Evolutionary conservation across 2,113 vertebrate genomes (phyloP), one percentile per base, ranked within the genome.

Genomic region (Eleginops maclovinus): DNA sequence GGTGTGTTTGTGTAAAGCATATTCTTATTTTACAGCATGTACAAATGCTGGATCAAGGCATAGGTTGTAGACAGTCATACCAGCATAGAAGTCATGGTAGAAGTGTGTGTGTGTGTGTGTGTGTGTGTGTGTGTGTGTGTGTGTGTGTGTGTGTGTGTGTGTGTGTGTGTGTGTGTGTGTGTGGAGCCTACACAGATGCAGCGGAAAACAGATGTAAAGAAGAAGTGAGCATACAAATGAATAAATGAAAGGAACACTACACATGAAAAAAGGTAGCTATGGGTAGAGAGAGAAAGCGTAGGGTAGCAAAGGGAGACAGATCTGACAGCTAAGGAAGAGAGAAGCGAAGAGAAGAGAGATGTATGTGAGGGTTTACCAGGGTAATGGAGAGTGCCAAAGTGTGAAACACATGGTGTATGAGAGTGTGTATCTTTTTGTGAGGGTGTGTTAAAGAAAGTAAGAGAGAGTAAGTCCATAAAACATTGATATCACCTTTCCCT

Each of bases 291-390:
- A 59, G 36, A 66, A 77, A 46, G 62, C 11, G 17, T 6, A 9
- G 19, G 31, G 44, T 68, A 63, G n/a, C 16, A 40, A 72, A 63
- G n/a, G 47, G 40, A 74, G 72, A 77, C n/a, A 40, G 2, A 50
- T 72, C 66, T 84, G 83, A 58, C 70, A 86, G 75, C 58, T 82
- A 53, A 22, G 43, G 46, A 46, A 31, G 69, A 54, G 53, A 47
- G 53, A 47, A 36, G 43, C 15, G 26, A 49, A 61, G 64, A 76
- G 65, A 68, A 77, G 51, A 82, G 44, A 68, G 64, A 67, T 31
- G 75, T 58, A 54, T 67, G 74, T 68, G 72, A 62, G 21, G 54
- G 21, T 82, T 89, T 82, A 88, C 66, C 47, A 75, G 28, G 28
- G 46, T 26, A 63, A 65, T 73, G 64, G 72, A 44, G 40, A 59